phyloP scores from a whole-genome alignment of 2,888 invertebrate species.

The Ellobium chinense region DNA sequence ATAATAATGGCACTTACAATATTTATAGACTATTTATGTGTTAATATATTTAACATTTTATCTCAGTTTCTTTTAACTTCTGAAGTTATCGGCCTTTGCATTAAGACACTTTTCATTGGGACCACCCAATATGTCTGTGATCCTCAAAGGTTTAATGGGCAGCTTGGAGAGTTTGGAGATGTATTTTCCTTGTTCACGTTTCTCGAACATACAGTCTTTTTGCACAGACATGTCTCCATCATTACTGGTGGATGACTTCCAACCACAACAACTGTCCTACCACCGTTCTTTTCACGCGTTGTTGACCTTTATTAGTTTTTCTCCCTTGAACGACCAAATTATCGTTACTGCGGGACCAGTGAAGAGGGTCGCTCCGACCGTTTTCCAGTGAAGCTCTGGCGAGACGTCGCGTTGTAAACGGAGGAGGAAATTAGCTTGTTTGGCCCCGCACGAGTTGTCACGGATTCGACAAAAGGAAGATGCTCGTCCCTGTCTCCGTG shows the following conservation, averaged over 20 bases:
- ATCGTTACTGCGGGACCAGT: too few species aligned
- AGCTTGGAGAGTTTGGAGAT: too few species aligned
- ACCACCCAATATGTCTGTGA: too few species aligned
- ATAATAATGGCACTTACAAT: too few species aligned
- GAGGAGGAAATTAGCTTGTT: slow-evolving; percentile 30
- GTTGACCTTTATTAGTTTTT: slow-evolving; percentile 20
- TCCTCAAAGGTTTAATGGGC: too few species aligned
- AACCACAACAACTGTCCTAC: background rate
- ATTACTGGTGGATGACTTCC: background rate
- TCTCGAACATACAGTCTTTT: background rate
- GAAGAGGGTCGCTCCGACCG: too few species aligned
- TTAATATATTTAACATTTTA: too few species aligned
- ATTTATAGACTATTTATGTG: too few species aligned
- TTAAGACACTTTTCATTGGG: too few species aligned
- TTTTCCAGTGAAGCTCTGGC: too few species aligned
- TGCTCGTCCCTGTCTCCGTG: slow-evolving; percentile 5
- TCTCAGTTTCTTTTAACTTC: too few species aligned
- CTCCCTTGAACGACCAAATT: slow-evolving; percentile 13
- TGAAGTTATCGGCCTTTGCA: too few species aligned
- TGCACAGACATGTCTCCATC: background rate
- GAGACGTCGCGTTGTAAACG: background rate
- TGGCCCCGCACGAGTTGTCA: slow-evolving; percentile 20
- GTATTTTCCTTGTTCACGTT: background rate
- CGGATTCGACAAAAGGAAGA: slow-evolving; percentile 18
- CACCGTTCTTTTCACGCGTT: slow-evolving; percentile 5